These are phyloP conservation scores for Troides helena DNA, from an alignment of 2,888 invertebrate species.

Conservation along the genomic window DNA sequence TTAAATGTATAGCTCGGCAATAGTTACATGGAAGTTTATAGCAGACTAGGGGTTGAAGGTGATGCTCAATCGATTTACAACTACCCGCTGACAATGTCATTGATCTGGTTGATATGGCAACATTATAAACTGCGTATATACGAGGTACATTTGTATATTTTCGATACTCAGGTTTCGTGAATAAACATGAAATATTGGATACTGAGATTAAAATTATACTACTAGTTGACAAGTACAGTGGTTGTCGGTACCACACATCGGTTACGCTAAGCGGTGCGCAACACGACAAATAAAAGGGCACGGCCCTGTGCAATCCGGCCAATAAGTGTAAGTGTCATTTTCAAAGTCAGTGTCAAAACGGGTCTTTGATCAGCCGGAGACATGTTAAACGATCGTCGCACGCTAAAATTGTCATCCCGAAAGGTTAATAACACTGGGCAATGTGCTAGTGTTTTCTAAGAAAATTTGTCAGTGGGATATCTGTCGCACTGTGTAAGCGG, in stretches of 20 bases:
- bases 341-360: slow-evolving; percentile 49
- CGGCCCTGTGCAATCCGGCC: slow-evolving; percentile 60
- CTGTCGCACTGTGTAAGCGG: slow-evolving; percentile 53
- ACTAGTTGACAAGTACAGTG: slow-evolving; percentile 9
- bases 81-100: slow-evolving; percentile 22
- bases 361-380: slow-evolving; percentile 63
- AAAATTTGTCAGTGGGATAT: slow-evolving; percentile 50
- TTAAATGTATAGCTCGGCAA: neutral
- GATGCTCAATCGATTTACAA: slow-evolving; percentile 23
- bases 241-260: slow-evolving; percentile 25
- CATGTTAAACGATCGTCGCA: slow-evolving; percentile 62
- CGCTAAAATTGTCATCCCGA: slow-evolving; percentile 59
- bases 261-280: slow-evolving; percentile 29
- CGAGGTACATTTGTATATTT: neutral
- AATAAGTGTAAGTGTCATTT: slow-evolving; percentile 69
- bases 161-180: neutral
- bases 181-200: neutral
- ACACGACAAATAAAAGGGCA: slow-evolving; percentile 33
- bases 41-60: slow-evolving; percentile 23
- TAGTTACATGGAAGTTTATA: neutral
- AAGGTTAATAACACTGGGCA: slow-evolving; percentile 61
- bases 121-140: slow-evolving; percentile 13
- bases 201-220: slow-evolving; percentile 12
- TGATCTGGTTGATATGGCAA: slow-evolving; percentile 28
- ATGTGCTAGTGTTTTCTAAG: slow-evolving; percentile 47